phyloP scores from a whole-genome alignment of 1,140 invertebrate species.

The Medauroidea extradentata region DNA sequence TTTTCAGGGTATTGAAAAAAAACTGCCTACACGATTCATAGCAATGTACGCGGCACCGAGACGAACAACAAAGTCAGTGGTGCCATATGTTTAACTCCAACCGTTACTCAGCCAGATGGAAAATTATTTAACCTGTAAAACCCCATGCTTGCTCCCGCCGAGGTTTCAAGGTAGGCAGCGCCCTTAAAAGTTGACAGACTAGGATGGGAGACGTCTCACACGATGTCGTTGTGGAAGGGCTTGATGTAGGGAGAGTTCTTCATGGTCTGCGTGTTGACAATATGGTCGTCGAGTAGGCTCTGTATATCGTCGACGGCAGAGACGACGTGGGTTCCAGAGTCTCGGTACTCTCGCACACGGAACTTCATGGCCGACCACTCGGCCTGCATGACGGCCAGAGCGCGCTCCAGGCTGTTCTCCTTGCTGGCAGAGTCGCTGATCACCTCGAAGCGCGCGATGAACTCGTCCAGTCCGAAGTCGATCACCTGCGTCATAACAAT shows the following conservation, averaged over 20 bases:
- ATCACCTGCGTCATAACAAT: conserved; percentile 54
- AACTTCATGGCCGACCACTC: conserved; percentile 91
- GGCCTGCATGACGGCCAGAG: conserved; percentile 82
- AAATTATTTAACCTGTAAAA: too few species aligned
- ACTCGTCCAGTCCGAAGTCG: conserved; percentile 87
- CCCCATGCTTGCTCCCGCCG: too few species aligned
- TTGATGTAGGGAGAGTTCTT: conserved; percentile 95
- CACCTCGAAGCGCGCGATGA: conserved; percentile 83
- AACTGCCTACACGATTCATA: too few species aligned
- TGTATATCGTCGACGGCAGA: conserved; percentile 93
- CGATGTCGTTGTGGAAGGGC: conserved; percentile 79
- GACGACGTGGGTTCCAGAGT: conserved; percentile 88
- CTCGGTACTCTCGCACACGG: conserved; percentile 64
- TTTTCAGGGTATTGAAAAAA: too few species aligned
- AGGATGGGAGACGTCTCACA: conserved; percentile 49
- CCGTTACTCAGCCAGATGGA: too few species aligned
- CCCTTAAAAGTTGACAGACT: too few species aligned
- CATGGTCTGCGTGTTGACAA: conserved; percentile 97
- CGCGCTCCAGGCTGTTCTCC: conserved; percentile 89
- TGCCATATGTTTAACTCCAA: too few species aligned
- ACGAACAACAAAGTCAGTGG: too few species aligned
- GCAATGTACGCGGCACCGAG: too few species aligned
- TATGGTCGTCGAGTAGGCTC: conserved; percentile 91
- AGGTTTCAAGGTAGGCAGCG: too few species aligned
- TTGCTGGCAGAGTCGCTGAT: conserved; percentile 95